Conservation (phyloP, 2,113 vertebrate species). For the Gobiocypris rarus region DNA sequence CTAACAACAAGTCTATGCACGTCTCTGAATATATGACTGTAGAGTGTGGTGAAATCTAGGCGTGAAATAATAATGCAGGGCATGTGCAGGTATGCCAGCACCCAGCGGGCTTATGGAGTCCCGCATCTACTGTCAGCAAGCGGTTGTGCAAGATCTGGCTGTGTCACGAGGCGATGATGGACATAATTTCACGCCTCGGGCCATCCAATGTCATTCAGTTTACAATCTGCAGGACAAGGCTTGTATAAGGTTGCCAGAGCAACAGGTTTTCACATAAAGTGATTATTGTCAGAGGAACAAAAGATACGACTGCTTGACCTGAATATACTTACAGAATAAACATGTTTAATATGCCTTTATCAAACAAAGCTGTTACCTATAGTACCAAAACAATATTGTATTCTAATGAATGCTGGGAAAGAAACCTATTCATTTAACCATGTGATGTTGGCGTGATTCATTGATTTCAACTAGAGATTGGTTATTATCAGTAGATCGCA, state of each 20-base stretch:
- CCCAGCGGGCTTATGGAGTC: constrained; percentile 40
- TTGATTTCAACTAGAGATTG: constrained; percentile 18
- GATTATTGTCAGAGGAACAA: constrained; percentile 42
- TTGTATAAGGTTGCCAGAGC: constrained; percentile 46
- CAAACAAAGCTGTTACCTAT: background rate
- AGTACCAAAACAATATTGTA: background rate
- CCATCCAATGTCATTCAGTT: constrained; percentile 16
- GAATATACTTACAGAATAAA: constrained; percentile 23
- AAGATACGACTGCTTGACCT: constrained; percentile 23
- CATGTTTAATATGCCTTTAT: background rate
- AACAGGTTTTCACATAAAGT: constrained; percentile 35
- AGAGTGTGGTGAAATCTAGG: constrained; percentile 45
- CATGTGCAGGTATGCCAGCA: constrained; percentile 42
- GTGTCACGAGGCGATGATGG: constrained; percentile 17
- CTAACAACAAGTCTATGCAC: constrained; percentile 46
- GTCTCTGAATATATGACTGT: constrained; percentile 28
- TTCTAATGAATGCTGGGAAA: constrained; percentile 12
- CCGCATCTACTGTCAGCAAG: constrained; percentile 40
- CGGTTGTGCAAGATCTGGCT: constrained; percentile 39
- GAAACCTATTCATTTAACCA: constrained; percentile 18
- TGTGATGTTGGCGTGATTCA: constrained; percentile 23
- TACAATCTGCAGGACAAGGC: constrained; percentile 34
- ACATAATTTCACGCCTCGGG: constrained; percentile 51
- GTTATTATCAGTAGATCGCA: constrained; percentile 26
- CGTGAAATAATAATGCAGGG: constrained; percentile 44